Conservation (phyloP, 2,888 invertebrate species). For the Nasonia oneida region DNA sequence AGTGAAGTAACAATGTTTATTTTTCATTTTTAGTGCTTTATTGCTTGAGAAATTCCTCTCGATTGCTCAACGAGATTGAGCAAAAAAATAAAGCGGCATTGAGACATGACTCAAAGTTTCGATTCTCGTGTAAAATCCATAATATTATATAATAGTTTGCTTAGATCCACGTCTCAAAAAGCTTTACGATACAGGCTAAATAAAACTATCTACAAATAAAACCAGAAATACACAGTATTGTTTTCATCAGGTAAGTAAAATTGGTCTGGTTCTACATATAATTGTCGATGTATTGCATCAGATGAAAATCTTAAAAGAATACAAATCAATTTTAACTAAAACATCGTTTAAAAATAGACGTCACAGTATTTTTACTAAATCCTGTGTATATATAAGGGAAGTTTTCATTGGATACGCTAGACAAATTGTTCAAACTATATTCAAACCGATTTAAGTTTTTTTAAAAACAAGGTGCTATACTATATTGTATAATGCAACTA, state of each 20-base stretch:
- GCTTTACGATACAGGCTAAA: conserved; percentile 24
- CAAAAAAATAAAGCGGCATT: conserved; percentile 49
- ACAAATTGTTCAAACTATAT: not conserved
- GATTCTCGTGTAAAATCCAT: conserved; percentile 35
- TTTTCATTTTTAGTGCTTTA: conserved; percentile 40
- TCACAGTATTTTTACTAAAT: not conserved
- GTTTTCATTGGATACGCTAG: not conserved
- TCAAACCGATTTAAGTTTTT: not conserved
- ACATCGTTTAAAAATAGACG: not conserved
- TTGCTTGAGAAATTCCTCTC: conserved; percentile 38
- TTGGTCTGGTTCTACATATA: conserved; percentile 11
- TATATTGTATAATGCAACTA: not conserved
- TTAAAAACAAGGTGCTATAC: not conserved
- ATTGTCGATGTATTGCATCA: not conserved
- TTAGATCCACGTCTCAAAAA: conserved; percentile 63
- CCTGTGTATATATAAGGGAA: not conserved
- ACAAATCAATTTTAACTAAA: not conserved
- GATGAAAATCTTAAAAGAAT: not conserved
- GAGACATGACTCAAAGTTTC: conserved; percentile 62
- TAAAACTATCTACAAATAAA: conserved; percentile 35
- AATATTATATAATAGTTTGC: conserved; percentile 35
- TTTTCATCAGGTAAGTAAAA: conserved; percentile 37
- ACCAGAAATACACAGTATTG: conserved; percentile 59
- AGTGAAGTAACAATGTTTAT: conserved; percentile 15
- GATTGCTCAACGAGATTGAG: conserved; percentile 37